phyloP scores from a whole-genome alignment of 2,113 vertebrate species.

The Microtus ochrogaster region DNA sequence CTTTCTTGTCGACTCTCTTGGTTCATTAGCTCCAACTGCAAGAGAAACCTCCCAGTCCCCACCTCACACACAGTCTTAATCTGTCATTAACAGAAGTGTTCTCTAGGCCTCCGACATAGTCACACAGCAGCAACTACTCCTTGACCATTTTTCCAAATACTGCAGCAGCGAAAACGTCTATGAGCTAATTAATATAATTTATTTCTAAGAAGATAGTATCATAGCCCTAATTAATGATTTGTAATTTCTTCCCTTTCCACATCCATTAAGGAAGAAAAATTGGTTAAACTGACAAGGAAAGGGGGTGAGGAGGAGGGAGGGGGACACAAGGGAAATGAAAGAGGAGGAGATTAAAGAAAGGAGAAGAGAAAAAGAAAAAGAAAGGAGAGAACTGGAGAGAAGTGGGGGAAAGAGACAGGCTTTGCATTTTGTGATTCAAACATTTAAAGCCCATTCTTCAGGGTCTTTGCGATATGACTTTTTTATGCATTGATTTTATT shows the following conservation, averaged over 20 bases:
- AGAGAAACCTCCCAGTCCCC: neutral
- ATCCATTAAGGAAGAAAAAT: neutral
- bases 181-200: constrained; percentile 32
- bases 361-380: neutral
- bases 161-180: neutral
- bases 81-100: neutral
- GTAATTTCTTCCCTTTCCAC: neutral
- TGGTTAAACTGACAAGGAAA: neutral
- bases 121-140: neutral
- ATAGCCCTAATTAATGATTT: neutral
- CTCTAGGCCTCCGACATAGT: neutral
- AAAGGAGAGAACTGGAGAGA: neutral
- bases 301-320: neutral
- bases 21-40: constrained; percentile 52
- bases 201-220: neutral
- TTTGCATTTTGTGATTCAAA: neutral
- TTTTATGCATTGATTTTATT: neutral
- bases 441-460: neutral
- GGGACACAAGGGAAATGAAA: neutral
- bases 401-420: neutral
- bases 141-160: constrained; percentile 14
- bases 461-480: neutral
- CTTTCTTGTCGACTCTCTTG: constrained; percentile 35
- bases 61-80: neutral
- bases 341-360: too few relatives aligned